Evolutionary conservation across 2,888 invertebrate species (phyloP).

Genomic region (Zygogramma bicolorata): DNA sequence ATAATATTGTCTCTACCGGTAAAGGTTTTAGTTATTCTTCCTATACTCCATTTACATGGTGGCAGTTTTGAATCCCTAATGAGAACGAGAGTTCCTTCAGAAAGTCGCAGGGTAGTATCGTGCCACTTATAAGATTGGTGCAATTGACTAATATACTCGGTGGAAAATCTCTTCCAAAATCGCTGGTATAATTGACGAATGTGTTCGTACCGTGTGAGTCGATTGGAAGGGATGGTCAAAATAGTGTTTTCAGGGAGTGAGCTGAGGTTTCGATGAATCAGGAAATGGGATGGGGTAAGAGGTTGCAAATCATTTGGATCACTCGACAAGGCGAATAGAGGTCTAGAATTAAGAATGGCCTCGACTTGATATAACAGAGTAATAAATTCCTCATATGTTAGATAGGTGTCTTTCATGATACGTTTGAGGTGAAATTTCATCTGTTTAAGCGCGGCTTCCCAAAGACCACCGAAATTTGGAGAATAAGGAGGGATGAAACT

Average conservation of each 20-base stretch:
- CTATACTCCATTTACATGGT: neutral
- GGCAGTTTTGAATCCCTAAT: neutral
- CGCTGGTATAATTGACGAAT: neutral
- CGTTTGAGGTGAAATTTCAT: too few relatives aligned
- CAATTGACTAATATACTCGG: constrained; percentile 3
- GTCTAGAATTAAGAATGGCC: constrained; percentile 51
- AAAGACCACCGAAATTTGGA: too few relatives aligned
- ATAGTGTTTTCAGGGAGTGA: neutral
- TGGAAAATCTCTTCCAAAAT: constrained; percentile 1
- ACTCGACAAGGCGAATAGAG: constrained; percentile 42
- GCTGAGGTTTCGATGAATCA: neutral
- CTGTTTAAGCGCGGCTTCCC: too few relatives aligned
- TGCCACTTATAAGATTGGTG: constrained; percentile 9
- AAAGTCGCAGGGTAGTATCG: neutral
- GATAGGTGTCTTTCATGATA: too few relatives aligned
- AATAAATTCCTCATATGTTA: constrained; percentile 52
- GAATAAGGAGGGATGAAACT: too few relatives aligned
- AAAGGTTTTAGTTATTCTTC: neutral
- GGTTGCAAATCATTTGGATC: constrained; percentile 43
- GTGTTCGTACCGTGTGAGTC: neutral
- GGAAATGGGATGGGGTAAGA: constrained; percentile 41
- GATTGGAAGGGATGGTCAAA: neutral
- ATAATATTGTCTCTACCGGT: neutral
- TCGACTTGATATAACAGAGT: constrained; percentile 52
- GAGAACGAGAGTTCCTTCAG: neutral